Conservation (phyloP, 2,888 invertebrate species). For the Nymphalis c-album region DNA sequence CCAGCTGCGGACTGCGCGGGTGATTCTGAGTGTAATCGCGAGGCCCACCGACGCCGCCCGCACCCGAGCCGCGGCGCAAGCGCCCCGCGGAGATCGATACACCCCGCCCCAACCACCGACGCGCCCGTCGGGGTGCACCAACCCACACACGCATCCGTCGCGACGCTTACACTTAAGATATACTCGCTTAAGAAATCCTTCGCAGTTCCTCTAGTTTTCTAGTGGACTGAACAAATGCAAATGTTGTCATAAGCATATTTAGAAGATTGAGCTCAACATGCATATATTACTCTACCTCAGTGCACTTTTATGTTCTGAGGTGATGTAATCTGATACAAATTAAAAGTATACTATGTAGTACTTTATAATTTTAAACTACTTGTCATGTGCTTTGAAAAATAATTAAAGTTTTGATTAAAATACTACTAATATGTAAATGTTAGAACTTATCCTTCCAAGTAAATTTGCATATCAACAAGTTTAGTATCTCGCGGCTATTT, state of each 20-base stretch:
- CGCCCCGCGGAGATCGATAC: conserved; percentile 77
- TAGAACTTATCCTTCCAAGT: too few species aligned
- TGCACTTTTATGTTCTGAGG: background rate
- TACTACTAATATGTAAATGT: too few species aligned
- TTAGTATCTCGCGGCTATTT: background rate
- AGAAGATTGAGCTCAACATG: conserved; percentile 7
- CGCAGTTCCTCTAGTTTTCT: conserved; percentile 38
- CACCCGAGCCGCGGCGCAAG: conserved; percentile 66
- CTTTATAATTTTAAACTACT: too few species aligned
- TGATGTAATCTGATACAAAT: too few species aligned
- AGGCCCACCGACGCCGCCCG: conserved; percentile 58
- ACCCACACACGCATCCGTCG: conserved; percentile 53
- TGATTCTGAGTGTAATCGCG: conserved; percentile 47
- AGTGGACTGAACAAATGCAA: conserved; percentile 34
- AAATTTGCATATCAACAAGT: too few species aligned
- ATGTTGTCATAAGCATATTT: conserved; percentile 15
- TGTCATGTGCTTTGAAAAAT: too few species aligned
- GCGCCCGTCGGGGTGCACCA: conserved; percentile 56
- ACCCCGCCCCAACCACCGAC: conserved; percentile 68
- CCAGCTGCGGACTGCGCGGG: conserved; percentile 77
- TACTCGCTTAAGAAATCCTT: conserved; percentile 51
- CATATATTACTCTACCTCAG: background rate
- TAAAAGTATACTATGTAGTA: too few species aligned
- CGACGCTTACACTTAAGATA: conserved; percentile 52
- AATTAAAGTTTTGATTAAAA: too few species aligned